Evolutionary conservation across 2,888 invertebrate genomes (phyloP).

Genomic region (Yponomeuta cagnagella): DNA sequence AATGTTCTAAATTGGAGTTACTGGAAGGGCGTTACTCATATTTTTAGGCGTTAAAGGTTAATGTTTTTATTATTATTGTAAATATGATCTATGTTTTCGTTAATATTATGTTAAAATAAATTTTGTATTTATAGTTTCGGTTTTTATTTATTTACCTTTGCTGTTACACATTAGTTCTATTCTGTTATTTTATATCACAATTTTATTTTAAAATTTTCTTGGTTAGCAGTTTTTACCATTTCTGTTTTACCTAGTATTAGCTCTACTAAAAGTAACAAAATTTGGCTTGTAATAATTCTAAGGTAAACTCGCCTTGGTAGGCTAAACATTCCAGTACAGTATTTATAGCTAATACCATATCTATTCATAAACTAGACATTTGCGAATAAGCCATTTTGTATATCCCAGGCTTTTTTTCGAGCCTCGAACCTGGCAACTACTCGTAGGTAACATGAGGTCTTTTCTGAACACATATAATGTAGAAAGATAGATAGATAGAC

Average conservation of each 20-base stretch:
- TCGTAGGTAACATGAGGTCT: no score
- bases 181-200: neutral
- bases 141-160: slow-evolving; percentile 31
- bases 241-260: neutral
- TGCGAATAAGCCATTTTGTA: neutral
- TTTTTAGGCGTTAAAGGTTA: slow-evolving; percentile 31
- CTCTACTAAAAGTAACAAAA: slow-evolving; percentile 5
- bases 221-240: neutral
- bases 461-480: no score
- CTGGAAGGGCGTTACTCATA: neutral
- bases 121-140: slow-evolving; percentile 52
- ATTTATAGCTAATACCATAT: slow-evolving; percentile 4
- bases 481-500: no score
- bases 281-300: slow-evolving; percentile 22
- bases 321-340: slow-evolving; percentile 31
- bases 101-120: slow-evolving; percentile 46
- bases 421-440: no score
- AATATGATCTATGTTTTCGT: slow-evolving; percentile 57
- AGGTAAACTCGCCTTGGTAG: slow-evolving; percentile 41
- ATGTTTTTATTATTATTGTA: slow-evolving; percentile 46
- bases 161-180: slow-evolving; percentile 26
- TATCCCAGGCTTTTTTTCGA: neutral
- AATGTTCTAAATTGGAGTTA: neutral
- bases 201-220: slow-evolving; percentile 3
- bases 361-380: neutral